Evolutionary conservation across 2,888 invertebrate genomes (phyloP).

Genomic region (Ctenicera cuprea): DNA sequence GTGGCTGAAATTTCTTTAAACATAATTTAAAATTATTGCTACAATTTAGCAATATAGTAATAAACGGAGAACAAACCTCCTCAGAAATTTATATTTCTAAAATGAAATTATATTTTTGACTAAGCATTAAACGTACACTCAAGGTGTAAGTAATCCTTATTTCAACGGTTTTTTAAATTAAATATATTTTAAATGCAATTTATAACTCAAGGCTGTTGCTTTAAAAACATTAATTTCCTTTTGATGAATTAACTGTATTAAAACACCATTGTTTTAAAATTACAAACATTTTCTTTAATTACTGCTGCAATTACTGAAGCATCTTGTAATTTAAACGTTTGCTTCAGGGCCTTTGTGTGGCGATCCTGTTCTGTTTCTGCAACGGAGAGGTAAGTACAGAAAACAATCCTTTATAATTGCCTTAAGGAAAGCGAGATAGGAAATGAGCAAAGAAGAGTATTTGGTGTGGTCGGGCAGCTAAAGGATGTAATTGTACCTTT

Average conservation of each 20-base stretch:
- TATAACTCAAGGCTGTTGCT: not conserved
- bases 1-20: too few species aligned
- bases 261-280: not conserved
- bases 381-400: constrained; percentile 89
- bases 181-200: not conserved
- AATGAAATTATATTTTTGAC: too few species aligned
- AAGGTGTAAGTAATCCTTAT: too few species aligned
- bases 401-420: constrained; percentile 12
- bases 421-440: constrained; percentile 29
- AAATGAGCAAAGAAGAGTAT: constrained; percentile 1
- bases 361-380: constrained; percentile 94
- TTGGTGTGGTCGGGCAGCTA: constrained; percentile 22
- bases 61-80: too few species aligned
- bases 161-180: too few species aligned
- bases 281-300: constrained; percentile 19
- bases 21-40: too few species aligned
- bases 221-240: not conserved
- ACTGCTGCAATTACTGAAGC: constrained; percentile 15
- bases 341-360: constrained; percentile 92
- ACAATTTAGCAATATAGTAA: too few species aligned
- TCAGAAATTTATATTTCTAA: too few species aligned
- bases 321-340: constrained; percentile 53
- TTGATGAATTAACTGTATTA: constrained; percentile 8
- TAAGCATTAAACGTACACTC: too few species aligned
- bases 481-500: constrained; percentile 35